Percentiles rank a stretch among this genome's conserved stretches.
Conservation (phyloP, 2,797 vertebrate species). For the Huso huso region DNA sequence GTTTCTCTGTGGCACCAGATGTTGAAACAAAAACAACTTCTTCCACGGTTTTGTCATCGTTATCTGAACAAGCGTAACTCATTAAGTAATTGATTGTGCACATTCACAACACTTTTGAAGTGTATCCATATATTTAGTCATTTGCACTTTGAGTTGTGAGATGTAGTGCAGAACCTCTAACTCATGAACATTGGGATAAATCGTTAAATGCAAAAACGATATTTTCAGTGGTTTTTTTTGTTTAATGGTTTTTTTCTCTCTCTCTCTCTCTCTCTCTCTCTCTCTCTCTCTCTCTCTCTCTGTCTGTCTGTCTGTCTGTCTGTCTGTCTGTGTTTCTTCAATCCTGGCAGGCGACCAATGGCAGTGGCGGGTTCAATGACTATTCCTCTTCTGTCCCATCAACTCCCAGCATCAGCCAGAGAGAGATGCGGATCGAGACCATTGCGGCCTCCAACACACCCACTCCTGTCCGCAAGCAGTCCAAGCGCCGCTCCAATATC, state of each 20-base stretch:
- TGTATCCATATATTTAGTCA: too few relatives aligned
- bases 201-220: too few relatives aligned
- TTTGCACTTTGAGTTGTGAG: too few relatives aligned
- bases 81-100: too few relatives aligned
- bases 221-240: too few relatives aligned
- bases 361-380: constrained; percentile 89
- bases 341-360: constrained; percentile 78
- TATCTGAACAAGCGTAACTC: too few relatives aligned
- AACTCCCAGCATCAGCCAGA: constrained; percentile 97
- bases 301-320: accelerated
- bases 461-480: constrained; percentile 98
- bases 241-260: background rate
- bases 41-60: too few relatives aligned
- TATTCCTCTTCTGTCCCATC: constrained; percentile 98
- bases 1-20: too few relatives aligned
- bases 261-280: constrained; percentile 30
- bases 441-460: constrained; percentile 95
- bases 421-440: constrained; percentile 97
- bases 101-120: too few relatives aligned
- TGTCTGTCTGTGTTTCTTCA: constrained; percentile 3
- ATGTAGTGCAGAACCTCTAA: too few relatives aligned
- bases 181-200: too few relatives aligned
- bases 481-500: constrained; percentile 98
- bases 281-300: background rate
- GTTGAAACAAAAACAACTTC: too few relatives aligned